Evolutionary conservation across 2,113 vertebrate genomes (phyloP), one percentile per base, ranked within the genome.

Genomic region (Gnathonemus longibarbis): DNA sequence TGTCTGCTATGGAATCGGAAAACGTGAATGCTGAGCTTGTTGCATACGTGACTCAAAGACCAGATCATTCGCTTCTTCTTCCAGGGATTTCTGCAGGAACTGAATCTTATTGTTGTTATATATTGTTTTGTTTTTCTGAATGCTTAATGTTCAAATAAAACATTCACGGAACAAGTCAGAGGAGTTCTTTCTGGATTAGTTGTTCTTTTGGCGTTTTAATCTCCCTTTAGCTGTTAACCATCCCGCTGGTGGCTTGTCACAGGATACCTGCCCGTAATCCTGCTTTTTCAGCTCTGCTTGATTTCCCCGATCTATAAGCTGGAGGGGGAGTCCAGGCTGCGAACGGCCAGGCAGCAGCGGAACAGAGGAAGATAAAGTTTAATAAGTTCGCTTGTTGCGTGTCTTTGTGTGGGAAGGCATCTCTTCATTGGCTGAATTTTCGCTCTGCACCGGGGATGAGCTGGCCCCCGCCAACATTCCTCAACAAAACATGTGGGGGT

Each of bases 391-490:
- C 27, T 42, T 87, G 50, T 87, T 56, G 50, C 21, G 31, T 9
- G 27, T 66, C 87, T 66, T 66, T 66, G 56, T 88, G 87, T 48
- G 87, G 56, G 87, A 62, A 66, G 56, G 27, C 31, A 88, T 24
- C 39, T 48, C 19, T 66, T 45, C 21, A 46, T 24, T 5, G 8
- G 56, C 9, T 45, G 52, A 35, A 8, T 42, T 31, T 13, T 62
- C 39, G 5, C 87, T 62, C 52, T 45, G 53, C 31, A 27, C 87
- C 35, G 19, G 39, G 87, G 53, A 66, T 62, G 53, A 62, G 53
- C 39, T 45, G 35, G 27, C 52, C 27, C 21, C 53, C 53, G 39
- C 42, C 21, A 88, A 88, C 27, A 45, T 66, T 88, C 87, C 87
- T 66, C 42, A 84, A 48, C 31, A n/a, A 88, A 88, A 88, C 31